Evolutionary conservation across 1,140 invertebrate genomes (phyloP).

Genomic region (Aleiodes sp.): DNA sequence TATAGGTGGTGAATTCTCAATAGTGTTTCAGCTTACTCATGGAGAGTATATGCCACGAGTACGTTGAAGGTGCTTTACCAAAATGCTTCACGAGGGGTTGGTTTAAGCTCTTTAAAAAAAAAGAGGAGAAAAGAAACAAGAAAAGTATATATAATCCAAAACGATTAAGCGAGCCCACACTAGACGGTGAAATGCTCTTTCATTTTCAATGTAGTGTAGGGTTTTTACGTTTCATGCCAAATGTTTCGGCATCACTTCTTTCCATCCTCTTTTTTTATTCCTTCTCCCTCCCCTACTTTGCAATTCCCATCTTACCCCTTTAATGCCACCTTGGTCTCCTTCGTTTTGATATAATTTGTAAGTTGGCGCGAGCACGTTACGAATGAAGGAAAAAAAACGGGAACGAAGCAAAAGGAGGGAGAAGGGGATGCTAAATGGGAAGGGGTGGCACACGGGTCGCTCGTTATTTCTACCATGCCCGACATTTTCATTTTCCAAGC

Average conservation of each 20-base stretch:
- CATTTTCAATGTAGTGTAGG: neutral
- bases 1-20: constrained; percentile 4
- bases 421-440: constrained; percentile 3
- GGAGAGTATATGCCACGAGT: neutral
- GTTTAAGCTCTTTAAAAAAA: neutral
- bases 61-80: neutral
- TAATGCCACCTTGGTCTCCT: constrained; percentile 5
- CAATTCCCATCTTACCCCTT: constrained; percentile 27
- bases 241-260: constrained; percentile 6
- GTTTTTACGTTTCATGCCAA: constrained; percentile 3
- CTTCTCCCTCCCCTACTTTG: neutral
- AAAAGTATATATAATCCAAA: constrained; percentile 7
- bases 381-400: neutral
- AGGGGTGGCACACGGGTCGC: constrained; percentile 13
- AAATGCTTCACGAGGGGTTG: neutral
- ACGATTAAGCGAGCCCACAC: too few species aligned
- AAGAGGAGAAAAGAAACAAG: too few species aligned
- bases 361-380: constrained; percentile 15
- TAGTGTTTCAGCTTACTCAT: neutral
- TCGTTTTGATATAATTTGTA: constrained; percentile 16
- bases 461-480: constrained; percentile 23
- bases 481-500: constrained; percentile 36
- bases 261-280: neutral
- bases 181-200: neutral
- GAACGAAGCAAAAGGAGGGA: neutral